These are phyloP conservation scores for Chorisops tibialis DNA, from an alignment of 2,888 invertebrate genomes.

Conservation along the genomic window DNA sequence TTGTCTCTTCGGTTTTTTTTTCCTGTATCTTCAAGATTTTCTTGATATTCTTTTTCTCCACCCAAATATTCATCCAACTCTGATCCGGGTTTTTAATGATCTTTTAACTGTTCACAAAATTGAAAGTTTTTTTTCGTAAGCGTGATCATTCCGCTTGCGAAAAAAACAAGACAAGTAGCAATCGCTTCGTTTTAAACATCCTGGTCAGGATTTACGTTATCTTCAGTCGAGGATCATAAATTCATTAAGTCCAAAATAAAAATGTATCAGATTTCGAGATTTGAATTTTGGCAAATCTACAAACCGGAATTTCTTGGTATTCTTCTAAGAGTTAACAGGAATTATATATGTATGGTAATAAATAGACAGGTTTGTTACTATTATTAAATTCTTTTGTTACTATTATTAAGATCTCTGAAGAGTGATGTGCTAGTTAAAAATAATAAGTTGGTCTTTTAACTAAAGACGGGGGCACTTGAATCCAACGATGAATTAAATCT, in stretches of 20 bases:
- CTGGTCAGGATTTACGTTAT: conserved; percentile 24
- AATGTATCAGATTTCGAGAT: too few species aligned
- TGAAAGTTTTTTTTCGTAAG: conserved; percentile 20
- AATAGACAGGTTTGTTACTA: too few species aligned
- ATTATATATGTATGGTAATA: too few species aligned
- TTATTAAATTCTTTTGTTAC: too few species aligned
- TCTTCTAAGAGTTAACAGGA: too few species aligned
- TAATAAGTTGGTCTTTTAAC: too few species aligned
- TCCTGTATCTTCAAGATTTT: neutral
- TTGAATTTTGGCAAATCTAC: conserved; percentile 1
- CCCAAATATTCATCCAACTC: conserved; percentile 7
- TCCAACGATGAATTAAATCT: too few species aligned
- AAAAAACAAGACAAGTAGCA: conserved; percentile 3
- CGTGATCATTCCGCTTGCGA: neutral
- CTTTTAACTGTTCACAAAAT: conserved; percentile 23
- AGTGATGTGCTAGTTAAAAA: too few species aligned
- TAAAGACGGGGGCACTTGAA: too few species aligned
- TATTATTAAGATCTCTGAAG: too few species aligned
- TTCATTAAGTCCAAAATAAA: conserved; percentile 10
- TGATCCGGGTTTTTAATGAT: conserved; percentile 25
- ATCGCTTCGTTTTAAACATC: conserved; percentile 13
- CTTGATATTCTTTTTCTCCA: conserved; percentile 6
- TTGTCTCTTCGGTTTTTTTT: neutral
- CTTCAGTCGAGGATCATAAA: neutral
- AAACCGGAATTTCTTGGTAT: too few species aligned